A percentile compares a stretch with the other conserved stretches of the same genome.
These are phyloP conservation scores for Tigriopus japonicus DNA, from an alignment of 1,140 invertebrate genomes.

Conservation along the genomic window DNA sequence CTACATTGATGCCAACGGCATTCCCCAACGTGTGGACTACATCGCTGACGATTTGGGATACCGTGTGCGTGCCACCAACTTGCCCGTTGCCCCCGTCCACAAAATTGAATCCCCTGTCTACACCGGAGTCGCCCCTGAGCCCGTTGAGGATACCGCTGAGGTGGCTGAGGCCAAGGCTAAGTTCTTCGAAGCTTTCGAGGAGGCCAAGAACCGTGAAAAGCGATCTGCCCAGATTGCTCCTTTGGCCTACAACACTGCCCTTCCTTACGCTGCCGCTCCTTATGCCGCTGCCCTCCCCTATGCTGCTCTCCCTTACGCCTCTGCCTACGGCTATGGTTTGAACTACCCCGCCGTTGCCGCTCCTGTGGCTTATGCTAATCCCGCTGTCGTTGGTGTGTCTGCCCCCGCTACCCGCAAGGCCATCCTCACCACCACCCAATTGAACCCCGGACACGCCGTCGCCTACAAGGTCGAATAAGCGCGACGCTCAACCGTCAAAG, in stretches of 20 bases:
- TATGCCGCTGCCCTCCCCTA: constrained; percentile 17
- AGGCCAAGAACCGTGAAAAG: background rate
- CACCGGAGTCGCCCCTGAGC: constrained; percentile 4
- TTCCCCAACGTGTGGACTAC: constrained; percentile 18
- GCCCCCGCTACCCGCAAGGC: background rate
- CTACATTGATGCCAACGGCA: constrained; percentile 19
- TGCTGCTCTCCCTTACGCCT: background rate
- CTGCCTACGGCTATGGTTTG: background rate
- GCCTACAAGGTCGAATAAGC: constrained; percentile 14
- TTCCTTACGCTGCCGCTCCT: constrained; percentile 7
- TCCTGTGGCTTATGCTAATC: background rate
- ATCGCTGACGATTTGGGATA: constrained; percentile 18
- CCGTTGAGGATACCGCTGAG: constrained; percentile 15
- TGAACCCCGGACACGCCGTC: constrained; percentile 15
- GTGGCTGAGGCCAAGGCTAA: constrained; percentile 7
- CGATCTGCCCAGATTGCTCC: background rate
- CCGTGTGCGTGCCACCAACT: constrained; percentile 16
- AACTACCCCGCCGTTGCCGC: background rate
- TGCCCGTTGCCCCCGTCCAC: constrained; percentile 16
- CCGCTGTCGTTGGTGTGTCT: background rate
- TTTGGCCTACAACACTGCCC: background rate
- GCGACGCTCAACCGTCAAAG: too few species aligned
- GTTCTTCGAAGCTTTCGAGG: constrained; percentile 2
- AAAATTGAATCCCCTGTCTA: background rate
- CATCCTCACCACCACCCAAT: too few species aligned